Evolutionary conservation across 2,888 invertebrate genomes (phyloP).

Genomic region (Creontiades dilutus): DNA sequence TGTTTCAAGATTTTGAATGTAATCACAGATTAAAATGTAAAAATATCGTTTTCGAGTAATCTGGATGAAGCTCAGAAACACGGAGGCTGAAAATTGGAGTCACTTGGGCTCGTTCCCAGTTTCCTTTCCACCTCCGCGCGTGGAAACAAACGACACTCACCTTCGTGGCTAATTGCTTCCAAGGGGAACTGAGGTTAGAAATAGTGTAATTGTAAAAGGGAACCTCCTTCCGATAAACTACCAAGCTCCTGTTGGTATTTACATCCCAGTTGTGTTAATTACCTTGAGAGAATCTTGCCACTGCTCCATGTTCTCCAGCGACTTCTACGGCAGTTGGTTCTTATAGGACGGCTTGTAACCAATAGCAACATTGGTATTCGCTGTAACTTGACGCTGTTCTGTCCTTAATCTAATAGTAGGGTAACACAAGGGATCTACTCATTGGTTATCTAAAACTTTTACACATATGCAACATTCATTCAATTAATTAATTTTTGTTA

Average conservation of each 20-base stretch:
- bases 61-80: neutral
- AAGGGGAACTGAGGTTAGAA: conserved; percentile 38
- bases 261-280: conserved; percentile 49
- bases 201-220: conserved; percentile 45
- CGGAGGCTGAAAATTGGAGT: neutral
- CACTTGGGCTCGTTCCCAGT: neutral
- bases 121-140: neutral
- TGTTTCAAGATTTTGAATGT: no score
- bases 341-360: no score
- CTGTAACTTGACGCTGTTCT: no score
- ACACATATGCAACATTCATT: no score
- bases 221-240: conserved; percentile 37
- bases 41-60: neutral
- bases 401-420: no score
- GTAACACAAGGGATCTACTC: no score
- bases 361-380: no score
- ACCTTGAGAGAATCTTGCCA: conserved; percentile 7
- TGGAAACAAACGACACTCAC: conserved; percentile 15
- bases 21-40: no score
- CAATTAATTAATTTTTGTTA: no score
- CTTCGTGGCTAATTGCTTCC: conserved; percentile 23
- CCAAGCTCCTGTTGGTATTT: conserved; percentile 44
- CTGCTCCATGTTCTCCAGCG: neutral
- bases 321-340: neutral
- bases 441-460: no score